Conservation (phyloP, 2,888 invertebrate genomes). For the Cephalotes varians region DNA sequence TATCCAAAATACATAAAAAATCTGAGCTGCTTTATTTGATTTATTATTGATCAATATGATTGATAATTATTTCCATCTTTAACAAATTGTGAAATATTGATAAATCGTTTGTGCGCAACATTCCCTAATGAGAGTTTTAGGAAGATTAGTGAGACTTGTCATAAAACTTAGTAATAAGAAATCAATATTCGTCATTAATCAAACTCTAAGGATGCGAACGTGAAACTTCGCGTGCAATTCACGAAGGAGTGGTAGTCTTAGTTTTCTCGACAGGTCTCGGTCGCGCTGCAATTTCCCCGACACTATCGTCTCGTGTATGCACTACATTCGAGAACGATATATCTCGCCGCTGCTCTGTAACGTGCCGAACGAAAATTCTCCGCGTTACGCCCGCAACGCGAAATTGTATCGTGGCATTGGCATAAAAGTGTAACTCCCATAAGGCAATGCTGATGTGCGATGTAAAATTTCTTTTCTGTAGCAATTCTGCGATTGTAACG, state of each 20-base stretch:
- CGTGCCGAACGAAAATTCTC: constrained; percentile 52
- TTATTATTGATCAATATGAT: not conserved
- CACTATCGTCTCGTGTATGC: constrained; percentile 8
- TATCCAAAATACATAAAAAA: constrained; percentile 1
- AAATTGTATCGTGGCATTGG: constrained; percentile 60
- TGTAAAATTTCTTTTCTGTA: constrained; percentile 58
- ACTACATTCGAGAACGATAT: constrained; percentile 33
- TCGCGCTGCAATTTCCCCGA: constrained; percentile 9
- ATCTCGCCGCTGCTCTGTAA: constrained; percentile 25
- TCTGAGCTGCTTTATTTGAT: not conserved
- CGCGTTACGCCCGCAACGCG: constrained; percentile 53
- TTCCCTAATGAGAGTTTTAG: not conserved
- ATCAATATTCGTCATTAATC: constrained; percentile 34
- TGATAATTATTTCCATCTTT: constrained; percentile 6
- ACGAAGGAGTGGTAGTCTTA: not conserved
- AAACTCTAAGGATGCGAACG: not conserved
- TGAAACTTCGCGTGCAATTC: not conserved
- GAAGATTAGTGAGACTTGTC: constrained; percentile 25
- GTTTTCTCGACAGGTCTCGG: constrained; percentile 4
- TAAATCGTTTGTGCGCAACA: not conserved
- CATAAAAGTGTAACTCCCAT: constrained; percentile 67
- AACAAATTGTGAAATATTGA: constrained; percentile 32
- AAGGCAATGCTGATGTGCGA: constrained; percentile 44
- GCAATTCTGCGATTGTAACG: constrained; percentile 44
- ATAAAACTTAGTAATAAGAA: constrained; percentile 26